Conservation (phyloP, 2,113 vertebrate species). For the Steatornis caripensis region DNA sequence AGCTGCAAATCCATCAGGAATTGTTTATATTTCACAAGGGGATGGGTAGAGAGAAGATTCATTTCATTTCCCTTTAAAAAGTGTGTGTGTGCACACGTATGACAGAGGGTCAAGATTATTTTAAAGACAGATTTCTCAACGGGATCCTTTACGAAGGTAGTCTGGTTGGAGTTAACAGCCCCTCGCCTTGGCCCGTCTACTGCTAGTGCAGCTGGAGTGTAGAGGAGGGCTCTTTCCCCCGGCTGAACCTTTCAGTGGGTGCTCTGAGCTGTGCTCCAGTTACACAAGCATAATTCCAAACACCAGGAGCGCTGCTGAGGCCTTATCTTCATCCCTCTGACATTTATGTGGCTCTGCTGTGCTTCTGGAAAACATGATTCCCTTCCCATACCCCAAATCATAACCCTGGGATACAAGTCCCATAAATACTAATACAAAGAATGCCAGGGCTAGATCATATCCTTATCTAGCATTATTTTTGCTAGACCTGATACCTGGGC, state of each 20-base stretch:
- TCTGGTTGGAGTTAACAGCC: background rate
- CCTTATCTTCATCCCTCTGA: conserved; percentile 1
- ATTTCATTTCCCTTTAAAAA: background rate
- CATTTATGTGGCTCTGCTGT: background rate
- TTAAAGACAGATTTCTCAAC: background rate
- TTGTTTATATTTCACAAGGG: conserved; percentile 34
- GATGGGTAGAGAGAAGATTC: background rate
- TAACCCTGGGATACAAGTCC: background rate
- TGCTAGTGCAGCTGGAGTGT: background rate
- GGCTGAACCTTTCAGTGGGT: background rate
- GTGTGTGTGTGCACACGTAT: accelerated
- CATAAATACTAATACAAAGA: background rate
- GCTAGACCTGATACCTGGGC: background rate
- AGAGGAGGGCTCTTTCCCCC: background rate
- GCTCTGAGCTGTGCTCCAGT: background rate
- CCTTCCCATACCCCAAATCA: background rate
- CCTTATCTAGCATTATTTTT: background rate
- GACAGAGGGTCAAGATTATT: conserved; percentile 17
- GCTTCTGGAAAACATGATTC: conserved; percentile 1
- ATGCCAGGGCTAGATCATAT: background rate
- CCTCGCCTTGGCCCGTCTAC: background rate
- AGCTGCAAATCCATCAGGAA: conserved; percentile 38
- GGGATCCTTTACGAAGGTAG: background rate
- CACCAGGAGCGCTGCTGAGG: background rate
- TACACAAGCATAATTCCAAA: background rate